phyloP scores from a whole-genome alignment of 1,140 invertebrate genomes.

The Drosophila lacteicornis region DNA sequence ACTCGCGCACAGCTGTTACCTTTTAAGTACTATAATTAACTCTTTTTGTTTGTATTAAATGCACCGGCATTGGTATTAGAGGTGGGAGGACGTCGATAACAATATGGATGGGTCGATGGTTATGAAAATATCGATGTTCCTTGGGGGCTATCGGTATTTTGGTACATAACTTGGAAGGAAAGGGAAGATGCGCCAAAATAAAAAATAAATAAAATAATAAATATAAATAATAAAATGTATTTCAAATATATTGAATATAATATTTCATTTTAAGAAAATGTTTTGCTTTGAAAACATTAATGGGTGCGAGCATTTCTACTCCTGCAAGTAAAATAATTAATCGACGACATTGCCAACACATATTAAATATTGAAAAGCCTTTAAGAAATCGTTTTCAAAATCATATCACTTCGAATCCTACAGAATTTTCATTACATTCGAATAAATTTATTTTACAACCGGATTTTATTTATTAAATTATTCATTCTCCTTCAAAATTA shows the following conservation, averaged over 20 bases:
- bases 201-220: background rate
- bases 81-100: background rate
- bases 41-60: slow-evolving; percentile 20
- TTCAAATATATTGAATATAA: no score
- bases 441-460: no score
- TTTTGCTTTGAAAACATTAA: background rate
- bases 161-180: background rate
- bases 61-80: slow-evolving; percentile 31
- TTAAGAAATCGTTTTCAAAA: background rate
- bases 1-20: slow-evolving; percentile 25
- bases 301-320: background rate
- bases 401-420: background rate
- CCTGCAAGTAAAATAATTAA: no score
- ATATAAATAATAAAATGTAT: no score
- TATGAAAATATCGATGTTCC: background rate
- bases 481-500: no score
- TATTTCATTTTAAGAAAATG: background rate
- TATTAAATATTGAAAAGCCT: background rate
- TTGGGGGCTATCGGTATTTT: background rate
- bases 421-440: no score
- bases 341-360: background rate
- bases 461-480: no score
- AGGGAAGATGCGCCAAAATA: background rate
- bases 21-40: slow-evolving; percentile 36
- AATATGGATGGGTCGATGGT: no score